A percentile compares a stretch with the other conserved stretches of the same genome.
Conservation (phyloP, 1,140 invertebrate species). For the Elymnias hypermnestra region DNA sequence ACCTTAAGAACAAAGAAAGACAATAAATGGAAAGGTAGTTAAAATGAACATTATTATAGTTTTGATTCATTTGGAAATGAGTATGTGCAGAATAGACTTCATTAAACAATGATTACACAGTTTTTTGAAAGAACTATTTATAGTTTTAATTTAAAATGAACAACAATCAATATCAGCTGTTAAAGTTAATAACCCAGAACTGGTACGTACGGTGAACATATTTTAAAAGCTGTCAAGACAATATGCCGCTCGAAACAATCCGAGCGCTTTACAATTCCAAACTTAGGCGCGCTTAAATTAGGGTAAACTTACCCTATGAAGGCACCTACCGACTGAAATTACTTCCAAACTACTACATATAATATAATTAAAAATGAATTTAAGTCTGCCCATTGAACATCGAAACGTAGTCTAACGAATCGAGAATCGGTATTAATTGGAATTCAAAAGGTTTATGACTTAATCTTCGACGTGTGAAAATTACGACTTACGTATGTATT, state of each 20-base stretch:
- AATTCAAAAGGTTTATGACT: slow-evolving; percentile 30
- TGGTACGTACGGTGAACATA: slow-evolving; percentile 38
- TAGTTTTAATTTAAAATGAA: too few relatives aligned
- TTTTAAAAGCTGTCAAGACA: slow-evolving; percentile 66
- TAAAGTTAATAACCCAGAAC: not conserved
- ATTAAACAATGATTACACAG: too few relatives aligned
- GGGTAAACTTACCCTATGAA: slow-evolving; percentile 50
- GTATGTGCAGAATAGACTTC: too few relatives aligned
- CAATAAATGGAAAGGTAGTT: too few relatives aligned
- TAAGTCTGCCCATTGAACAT: slow-evolving; percentile 17
- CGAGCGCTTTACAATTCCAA: slow-evolving; percentile 36
- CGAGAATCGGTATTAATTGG: slow-evolving; percentile 32
- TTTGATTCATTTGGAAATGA: too few relatives aligned
- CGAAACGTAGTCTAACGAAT: slow-evolving; percentile 30
- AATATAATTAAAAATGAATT: slow-evolving; percentile 28
- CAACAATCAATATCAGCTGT: too few relatives aligned
- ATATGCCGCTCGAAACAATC: slow-evolving; percentile 46
- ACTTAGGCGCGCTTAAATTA: slow-evolving; percentile 52
- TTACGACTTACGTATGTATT: slow-evolving; percentile 22
- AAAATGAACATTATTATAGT: too few relatives aligned
- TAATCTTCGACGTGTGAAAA: slow-evolving; percentile 42
- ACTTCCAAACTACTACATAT: slow-evolving; percentile 36
- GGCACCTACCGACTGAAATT: slow-evolving; percentile 27
- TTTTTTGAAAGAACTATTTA: too few relatives aligned
- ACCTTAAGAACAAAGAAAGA: too few relatives aligned